Evolutionary conservation across 2,113 vertebrate genomes (phyloP).

Genomic region (Cephalopholis sonnerati): DNA sequence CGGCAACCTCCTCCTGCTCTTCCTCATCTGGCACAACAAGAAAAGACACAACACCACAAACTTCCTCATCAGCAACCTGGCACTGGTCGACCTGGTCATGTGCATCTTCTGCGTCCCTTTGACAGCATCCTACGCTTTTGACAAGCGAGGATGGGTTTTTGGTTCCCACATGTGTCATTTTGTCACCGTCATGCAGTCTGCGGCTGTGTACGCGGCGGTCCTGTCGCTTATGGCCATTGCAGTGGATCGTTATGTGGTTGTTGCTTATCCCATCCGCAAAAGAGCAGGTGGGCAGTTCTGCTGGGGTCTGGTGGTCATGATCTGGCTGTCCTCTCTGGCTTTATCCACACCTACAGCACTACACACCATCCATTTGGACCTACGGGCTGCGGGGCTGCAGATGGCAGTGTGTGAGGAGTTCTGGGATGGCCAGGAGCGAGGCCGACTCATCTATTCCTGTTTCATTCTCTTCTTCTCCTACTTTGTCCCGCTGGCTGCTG

Average conservation of each 20-base stretch:
- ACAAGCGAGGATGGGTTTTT: constrained; percentile 89
- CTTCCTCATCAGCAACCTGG: constrained; percentile 91
- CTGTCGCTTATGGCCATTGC: constrained; percentile 91
- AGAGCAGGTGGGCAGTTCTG: constrained; percentile 85
- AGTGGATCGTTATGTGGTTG: constrained; percentile 89
- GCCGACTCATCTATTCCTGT: constrained; percentile 88
- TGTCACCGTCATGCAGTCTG: constrained; percentile 87
- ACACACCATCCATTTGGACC: constrained; percentile 88
- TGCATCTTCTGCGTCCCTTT: constrained; percentile 90
- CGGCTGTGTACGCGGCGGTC: constrained; percentile 88
- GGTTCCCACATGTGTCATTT: constrained; percentile 89
- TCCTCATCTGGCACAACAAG: constrained; percentile 89
- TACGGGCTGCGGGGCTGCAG: constrained; percentile 85
- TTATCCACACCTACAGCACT: constrained; percentile 84
- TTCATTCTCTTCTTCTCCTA: constrained; percentile 89
- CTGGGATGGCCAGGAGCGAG: constrained; percentile 85
- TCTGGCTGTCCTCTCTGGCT: constrained; percentile 86
- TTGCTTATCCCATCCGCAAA: constrained; percentile 87
- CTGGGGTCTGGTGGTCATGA: constrained; percentile 80
- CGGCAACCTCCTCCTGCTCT: constrained; percentile 89
- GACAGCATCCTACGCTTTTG: constrained; percentile 90
- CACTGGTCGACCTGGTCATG: constrained; percentile 89
- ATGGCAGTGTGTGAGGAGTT: constrained; percentile 92
- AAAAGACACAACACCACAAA: constrained; percentile 92
- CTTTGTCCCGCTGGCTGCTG: constrained; percentile 86